These are phyloP conservation scores for Sterrhoptilus dennistouni DNA, from an alignment of 2,113 vertebrate species.

Conservation along the genomic window DNA sequence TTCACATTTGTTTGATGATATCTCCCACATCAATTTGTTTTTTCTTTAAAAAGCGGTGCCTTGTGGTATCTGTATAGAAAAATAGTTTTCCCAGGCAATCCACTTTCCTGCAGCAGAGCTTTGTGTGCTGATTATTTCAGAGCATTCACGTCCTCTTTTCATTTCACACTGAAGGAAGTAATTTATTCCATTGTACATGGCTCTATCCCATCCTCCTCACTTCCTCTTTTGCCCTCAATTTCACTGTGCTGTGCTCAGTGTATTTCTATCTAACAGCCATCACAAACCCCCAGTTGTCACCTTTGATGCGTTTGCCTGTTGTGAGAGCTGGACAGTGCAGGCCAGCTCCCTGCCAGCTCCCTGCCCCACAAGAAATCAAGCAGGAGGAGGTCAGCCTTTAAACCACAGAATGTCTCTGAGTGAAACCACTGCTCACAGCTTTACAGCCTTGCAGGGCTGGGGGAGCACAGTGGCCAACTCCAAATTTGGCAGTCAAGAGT, in stretches of 20 bases:
- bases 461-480: background rate
- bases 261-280: background rate
- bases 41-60: background rate
- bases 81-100: background rate
- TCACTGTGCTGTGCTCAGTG: background rate
- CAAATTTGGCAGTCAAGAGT: background rate
- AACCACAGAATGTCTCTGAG: background rate
- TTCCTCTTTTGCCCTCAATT: constrained; percentile 29
- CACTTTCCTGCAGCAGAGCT: background rate
- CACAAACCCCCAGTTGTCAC: background rate
- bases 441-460: background rate
- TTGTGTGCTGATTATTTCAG: background rate
- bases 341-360: background rate
- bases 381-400: constrained; percentile 9
- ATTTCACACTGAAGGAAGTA: background rate
- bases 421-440: background rate
- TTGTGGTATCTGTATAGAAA: background rate
- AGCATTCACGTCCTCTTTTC: background rate
- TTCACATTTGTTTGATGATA: background rate
- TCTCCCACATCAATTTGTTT: background rate
- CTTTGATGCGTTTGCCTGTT: background rate
- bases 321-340: background rate
- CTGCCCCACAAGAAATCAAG: background rate
- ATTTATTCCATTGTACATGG: background rate
- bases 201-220: background rate